Conservation (phyloP, 2,888 invertebrate species). For the Bibio marci region DNA sequence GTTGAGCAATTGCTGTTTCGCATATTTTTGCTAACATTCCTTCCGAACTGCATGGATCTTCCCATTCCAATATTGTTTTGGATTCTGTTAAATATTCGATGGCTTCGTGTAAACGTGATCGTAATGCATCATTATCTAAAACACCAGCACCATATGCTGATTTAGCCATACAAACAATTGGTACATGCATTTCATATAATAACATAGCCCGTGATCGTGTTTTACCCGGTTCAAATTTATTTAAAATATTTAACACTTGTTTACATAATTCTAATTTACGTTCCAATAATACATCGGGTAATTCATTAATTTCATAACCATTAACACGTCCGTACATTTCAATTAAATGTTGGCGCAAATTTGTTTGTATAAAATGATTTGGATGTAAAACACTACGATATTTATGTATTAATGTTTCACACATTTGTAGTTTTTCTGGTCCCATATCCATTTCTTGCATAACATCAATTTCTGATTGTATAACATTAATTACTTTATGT, state of each 20-base stretch:
- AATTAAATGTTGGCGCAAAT: slow-evolving; percentile 47
- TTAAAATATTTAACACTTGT: slow-evolving; percentile 45
- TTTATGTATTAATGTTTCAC: slow-evolving; percentile 43
- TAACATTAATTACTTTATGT: slow-evolving; percentile 39
- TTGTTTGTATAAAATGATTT: slow-evolving; percentile 50
- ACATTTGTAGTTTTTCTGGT: slow-evolving; percentile 40
- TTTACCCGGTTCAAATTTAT: slow-evolving; percentile 59
- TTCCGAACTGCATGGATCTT: slow-evolving; percentile 33
- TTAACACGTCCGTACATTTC: slow-evolving; percentile 65
- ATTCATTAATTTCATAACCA: slow-evolving; percentile 50
- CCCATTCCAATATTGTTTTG: slow-evolving; percentile 44
- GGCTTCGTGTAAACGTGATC: slow-evolving; percentile 30
- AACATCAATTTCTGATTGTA: slow-evolving; percentile 48
- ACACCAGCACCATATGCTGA: slow-evolving; percentile 41
- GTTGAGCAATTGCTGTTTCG: background rate
- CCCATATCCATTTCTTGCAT: slow-evolving; percentile 41
- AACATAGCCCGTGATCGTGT: slow-evolving; percentile 62
- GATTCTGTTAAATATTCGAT: slow-evolving; percentile 44
- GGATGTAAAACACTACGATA: slow-evolving; percentile 60
- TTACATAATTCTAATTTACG: slow-evolving; percentile 59
- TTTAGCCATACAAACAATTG: slow-evolving; percentile 51
- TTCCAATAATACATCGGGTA: slow-evolving; percentile 54
- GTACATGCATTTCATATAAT: slow-evolving; percentile 66
- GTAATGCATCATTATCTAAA: slow-evolving; percentile 25
- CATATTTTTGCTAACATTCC: slow-evolving; percentile 20